Percentiles rank a stretch among this genome's conserved stretches.
Conservation (phyloP, 2,113 vertebrate genomes). For the Bombycilla garrulus region DNA sequence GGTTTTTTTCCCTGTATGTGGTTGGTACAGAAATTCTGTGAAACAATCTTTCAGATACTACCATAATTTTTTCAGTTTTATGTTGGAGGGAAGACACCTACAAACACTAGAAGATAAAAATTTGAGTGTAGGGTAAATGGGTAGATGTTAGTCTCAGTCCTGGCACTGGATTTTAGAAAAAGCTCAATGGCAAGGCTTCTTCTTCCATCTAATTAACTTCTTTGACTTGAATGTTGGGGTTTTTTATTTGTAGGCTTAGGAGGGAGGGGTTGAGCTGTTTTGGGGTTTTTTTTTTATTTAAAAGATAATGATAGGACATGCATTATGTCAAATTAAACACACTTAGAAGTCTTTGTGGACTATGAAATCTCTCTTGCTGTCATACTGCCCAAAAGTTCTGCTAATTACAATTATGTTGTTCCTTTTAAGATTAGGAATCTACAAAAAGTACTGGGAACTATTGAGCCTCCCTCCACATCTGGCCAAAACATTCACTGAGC, state of each 20-base stretch:
- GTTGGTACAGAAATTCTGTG: not conserved
- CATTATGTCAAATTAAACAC: not conserved
- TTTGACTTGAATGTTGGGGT: rapidly evolving
- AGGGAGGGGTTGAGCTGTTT: not conserved
- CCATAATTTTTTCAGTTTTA: not conserved
- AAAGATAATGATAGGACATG: not conserved
- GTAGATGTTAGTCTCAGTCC: not conserved
- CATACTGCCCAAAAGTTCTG: not conserved
- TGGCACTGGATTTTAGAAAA: not conserved
- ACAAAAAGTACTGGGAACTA: not conserved
- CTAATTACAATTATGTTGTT: not conserved
- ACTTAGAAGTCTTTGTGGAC: not conserved
- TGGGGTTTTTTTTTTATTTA: not conserved
- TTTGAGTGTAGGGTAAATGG: not conserved
- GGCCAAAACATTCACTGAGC: not conserved
- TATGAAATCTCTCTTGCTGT: not conserved
- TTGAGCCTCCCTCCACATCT: not conserved
- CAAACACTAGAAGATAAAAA: not conserved
- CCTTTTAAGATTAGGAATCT: not conserved
- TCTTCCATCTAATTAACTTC: not conserved
- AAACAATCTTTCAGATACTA: not conserved
- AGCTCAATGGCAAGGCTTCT: not conserved
- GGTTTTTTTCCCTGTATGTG: not conserved
- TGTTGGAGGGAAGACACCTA: not conserved
- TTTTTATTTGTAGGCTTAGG: not conserved